phyloP scores from a whole-genome alignment of 2,797 vertebrate genomes.

The Hypotaenidia okinawae region DNA sequence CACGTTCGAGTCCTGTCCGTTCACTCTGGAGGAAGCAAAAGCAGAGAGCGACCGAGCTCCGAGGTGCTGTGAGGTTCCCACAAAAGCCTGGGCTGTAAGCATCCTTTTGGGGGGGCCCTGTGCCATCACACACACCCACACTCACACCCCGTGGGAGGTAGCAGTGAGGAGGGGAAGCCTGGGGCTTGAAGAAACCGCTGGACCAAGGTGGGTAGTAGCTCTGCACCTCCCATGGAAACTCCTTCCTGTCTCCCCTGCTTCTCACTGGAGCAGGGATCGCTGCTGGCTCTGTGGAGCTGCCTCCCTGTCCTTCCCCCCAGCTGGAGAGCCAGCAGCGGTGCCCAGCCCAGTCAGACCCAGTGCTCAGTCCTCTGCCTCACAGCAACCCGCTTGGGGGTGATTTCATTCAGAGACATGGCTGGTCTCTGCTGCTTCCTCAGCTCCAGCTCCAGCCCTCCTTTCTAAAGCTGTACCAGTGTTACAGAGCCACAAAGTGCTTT shows the following conservation, averaged over 20 bases:
- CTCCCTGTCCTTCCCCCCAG: too few species aligned
- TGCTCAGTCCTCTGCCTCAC: background rate
- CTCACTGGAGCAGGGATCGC: background rate
- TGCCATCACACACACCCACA: background rate
- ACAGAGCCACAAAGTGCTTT: background rate
- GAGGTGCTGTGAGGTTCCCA: fast-evolving
- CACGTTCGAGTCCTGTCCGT: background rate
- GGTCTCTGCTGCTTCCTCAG: background rate
- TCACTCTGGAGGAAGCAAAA: conserved; percentile 44
- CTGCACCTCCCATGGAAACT: background rate
- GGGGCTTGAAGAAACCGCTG: background rate
- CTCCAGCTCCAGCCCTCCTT: background rate
- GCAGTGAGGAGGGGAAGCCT: background rate
- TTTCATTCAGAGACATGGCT: background rate
- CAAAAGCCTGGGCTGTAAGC: background rate
- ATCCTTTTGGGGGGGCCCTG: fast-evolving
- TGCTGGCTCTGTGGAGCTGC: background rate
- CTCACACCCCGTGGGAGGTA: fast-evolving
- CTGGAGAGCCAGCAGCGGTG: background rate
- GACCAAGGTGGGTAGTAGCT: background rate
- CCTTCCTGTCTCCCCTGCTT: too few species aligned
- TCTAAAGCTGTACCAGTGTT: background rate
- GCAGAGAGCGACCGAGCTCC: background rate
- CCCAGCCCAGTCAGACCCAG: background rate
- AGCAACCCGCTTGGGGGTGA: background rate